Percentiles rank a stretch among this genome's conserved stretches.
phyloP scores from a whole-genome alignment of 2,113 vertebrate genomes.

The Burhinus oedicnemus region DNA sequence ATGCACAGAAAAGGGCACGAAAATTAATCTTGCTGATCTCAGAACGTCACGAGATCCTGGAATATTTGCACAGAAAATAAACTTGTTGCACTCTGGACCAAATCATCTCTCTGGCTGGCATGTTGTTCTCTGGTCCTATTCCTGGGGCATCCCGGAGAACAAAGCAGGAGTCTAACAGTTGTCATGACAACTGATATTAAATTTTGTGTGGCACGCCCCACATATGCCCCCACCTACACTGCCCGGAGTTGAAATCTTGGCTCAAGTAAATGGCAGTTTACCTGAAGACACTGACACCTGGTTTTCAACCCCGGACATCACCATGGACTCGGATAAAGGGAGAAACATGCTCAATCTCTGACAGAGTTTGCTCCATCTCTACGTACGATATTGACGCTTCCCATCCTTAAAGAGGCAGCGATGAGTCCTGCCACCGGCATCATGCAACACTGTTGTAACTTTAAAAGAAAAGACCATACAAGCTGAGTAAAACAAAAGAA shows the following conservation, averaged over 20 bases:
- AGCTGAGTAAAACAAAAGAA: not conserved
- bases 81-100: rapidly evolving
- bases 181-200: not conserved
- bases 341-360: not conserved
- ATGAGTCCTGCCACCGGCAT: not conserved
- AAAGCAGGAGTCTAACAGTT: not conserved
- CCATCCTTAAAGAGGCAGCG: not conserved
- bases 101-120: rapidly evolving
- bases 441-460: not conserved
- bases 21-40: not conserved
- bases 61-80: not conserved
- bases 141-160: not conserved
- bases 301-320: not conserved
- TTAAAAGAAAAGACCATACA: not conserved
- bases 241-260: not conserved
- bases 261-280: not conserved
- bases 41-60: not conserved
- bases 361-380: not conserved
- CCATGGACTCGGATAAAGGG: not conserved
- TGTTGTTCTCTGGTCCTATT: not conserved
- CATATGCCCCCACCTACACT: not conserved
- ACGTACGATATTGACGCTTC: not conserved
- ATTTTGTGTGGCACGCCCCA: not conserved
- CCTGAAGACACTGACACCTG: not conserved
- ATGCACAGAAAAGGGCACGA: not conserved